Conservation (phyloP, 2,113 vertebrate genomes). For the Sebastes fasciatus region DNA sequence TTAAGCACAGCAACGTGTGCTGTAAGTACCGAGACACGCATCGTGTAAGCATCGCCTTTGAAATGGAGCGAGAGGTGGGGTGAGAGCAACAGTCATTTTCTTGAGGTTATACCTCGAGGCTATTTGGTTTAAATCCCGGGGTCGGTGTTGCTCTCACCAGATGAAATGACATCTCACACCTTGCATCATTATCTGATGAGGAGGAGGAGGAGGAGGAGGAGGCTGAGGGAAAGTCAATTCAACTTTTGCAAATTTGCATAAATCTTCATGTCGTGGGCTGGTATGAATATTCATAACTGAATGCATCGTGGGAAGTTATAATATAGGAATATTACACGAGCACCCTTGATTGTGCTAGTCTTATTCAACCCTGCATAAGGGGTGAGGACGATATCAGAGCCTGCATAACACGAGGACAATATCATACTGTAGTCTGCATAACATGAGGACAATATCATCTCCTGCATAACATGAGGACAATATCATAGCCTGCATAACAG, state of each 20-base stretch:
- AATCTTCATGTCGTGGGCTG: conserved; percentile 10
- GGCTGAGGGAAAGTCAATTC: background rate
- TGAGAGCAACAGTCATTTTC: conserved; percentile 78
- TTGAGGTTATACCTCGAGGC: conserved; percentile 73
- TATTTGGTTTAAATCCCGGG: conserved; percentile 68
- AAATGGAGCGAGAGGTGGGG: conserved; percentile 67
- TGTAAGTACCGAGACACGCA: conserved; percentile 72
- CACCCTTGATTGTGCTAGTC: too few species aligned
- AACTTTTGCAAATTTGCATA: conserved; percentile 24
- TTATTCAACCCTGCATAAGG: too few species aligned
- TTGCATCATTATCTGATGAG: conserved; percentile 49
- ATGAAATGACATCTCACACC: conserved; percentile 64
- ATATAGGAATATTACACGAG: too few species aligned
- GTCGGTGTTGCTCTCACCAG: conserved; percentile 46
- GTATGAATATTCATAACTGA: background rate
- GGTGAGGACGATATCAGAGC: too few species aligned
- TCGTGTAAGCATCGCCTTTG: conserved; percentile 64
- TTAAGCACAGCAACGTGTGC: conserved; percentile 80
- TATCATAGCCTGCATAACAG: too few species aligned
- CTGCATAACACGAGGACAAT: too few species aligned
- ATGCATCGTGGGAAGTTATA: background rate
- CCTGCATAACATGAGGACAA: too few species aligned
- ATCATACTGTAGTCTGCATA: too few species aligned
- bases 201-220: background rate
- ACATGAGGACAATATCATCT: too few species aligned